Evolutionary conservation across 2,113 vertebrate species (phyloP), one percentile per base, ranked within the genome.

Genomic region (Clarias magur): DNA sequence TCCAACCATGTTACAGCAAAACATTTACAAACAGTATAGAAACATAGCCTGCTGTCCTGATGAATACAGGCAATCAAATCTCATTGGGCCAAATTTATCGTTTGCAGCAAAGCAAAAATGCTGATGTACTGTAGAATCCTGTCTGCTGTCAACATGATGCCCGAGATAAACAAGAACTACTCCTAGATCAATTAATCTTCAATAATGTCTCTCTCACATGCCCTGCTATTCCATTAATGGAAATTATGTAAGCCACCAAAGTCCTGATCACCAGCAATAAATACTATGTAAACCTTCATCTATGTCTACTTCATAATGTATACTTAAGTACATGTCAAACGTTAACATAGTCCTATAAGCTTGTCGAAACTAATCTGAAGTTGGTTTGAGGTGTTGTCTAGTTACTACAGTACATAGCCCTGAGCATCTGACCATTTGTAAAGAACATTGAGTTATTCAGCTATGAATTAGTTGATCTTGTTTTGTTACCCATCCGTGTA

Each of bases 171-270:
- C 42, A 78, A 9, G 2, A 53, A 76, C 42, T 27, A 23, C 23
- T n/a, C n/a, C 75, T 16, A n/a, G 75, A 56, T 78, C 4, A 17
- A 88, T 88, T 85, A 87, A 83, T 87, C 86, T 88, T 48, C 72
- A 89, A 83, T 87, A 87, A 88, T 80, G 80, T 83, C 78, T 85
- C 79, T 87, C 60, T 65, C 59, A 79, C 75, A 79, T 78, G 59
- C 68, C 73, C 62, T 81, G 78, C 38, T 30, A 57, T 86, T 83
- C 73, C 56, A 87, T 84, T 88, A 88, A 88, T 88, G 87, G 62
- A 60, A 56, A 86, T 90, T 34, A 65, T 86, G 57, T 80, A 88
- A 87, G 84, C 88, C 27, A 87, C 25, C 86, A 62, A 59, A 89
- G 54, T 30, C 83, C 83, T 83, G 81, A 70, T 78, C 19, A 63